A percentile compares a stretch with the other conserved stretches of the same genome.
Evolutionary conservation across 53 echinoderm and acorn worm genomes (phyloP).

Genomic region (Paracentrotus lividus): DNA sequence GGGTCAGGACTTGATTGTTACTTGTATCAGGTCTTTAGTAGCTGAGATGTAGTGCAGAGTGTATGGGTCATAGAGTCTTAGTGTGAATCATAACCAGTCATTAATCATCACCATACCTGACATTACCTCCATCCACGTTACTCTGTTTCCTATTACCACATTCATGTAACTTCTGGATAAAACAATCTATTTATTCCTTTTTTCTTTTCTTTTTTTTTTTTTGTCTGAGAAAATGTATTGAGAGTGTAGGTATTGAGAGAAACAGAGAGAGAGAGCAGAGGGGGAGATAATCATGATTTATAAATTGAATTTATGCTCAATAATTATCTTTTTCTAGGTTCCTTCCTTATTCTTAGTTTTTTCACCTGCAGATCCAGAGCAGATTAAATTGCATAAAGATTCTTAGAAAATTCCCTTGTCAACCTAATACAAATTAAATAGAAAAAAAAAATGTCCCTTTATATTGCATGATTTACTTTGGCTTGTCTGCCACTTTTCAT

Average conservation of each 20-base stretch:
- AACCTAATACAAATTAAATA: not conserved
- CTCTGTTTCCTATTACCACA: not conserved
- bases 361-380: no score
- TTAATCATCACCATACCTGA: constrained; percentile 55
- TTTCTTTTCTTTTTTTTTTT: not conserved
- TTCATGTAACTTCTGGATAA: constrained; percentile 2
- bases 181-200: not conserved
- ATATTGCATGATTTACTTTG: no score
- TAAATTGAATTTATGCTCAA: not conserved
- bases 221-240: no score
- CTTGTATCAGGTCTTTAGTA: not conserved
- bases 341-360: no score
- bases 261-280: not conserved
- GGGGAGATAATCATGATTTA: not conserved
- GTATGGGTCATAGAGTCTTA: not conserved
- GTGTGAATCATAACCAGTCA: constrained; percentile 56
- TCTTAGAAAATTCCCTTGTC: no score
- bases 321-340: not conserved
- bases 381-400: no score
- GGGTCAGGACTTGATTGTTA: constrained; percentile 35
- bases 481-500: not conserved
- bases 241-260: not conserved
- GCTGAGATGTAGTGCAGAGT: constrained; percentile 7
- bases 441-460: not conserved
- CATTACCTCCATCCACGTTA: constrained; percentile 10